Evolutionary conservation across 2,113 vertebrate genomes (phyloP).

Genomic region (Micronisus gabar): DNA sequence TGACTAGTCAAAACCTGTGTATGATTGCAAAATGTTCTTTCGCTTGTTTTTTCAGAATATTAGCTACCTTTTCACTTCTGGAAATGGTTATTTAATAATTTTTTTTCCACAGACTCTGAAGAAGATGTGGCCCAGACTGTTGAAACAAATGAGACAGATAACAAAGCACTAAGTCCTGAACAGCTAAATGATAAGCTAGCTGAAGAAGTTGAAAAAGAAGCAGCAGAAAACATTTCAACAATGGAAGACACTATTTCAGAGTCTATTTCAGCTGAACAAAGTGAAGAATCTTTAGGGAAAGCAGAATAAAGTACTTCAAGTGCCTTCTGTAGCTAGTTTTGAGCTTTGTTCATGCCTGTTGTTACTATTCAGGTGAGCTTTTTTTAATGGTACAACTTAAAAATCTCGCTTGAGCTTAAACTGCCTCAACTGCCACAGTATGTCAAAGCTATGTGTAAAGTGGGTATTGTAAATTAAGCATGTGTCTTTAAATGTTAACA

Average conservation of each 20-base stretch:
- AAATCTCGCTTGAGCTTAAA: constrained; percentile 64
- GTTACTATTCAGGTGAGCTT: constrained; percentile 70
- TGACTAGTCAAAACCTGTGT: not conserved
- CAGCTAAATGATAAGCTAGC: constrained; percentile 25
- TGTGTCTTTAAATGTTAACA: constrained; percentile 41
- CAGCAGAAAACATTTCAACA: constrained; percentile 44
- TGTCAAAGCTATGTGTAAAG: constrained; percentile 39
- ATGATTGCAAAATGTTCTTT: not conserved
- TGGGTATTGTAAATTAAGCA: constrained; percentile 54
- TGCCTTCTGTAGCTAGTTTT: constrained; percentile 75
- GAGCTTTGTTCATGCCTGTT: constrained; percentile 73
- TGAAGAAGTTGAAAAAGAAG: constrained; percentile 55
- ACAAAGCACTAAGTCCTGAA: constrained; percentile 42
- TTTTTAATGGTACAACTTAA: constrained; percentile 32
- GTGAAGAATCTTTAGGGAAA: constrained; percentile 79
- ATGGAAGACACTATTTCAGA: constrained; percentile 17
- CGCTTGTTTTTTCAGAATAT: not conserved
- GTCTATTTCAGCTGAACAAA: constrained; percentile 71
- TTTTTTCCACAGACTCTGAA: constrained; percentile 64
- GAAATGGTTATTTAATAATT: not conserved
- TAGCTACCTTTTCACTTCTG: not conserved
- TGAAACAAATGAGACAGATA: constrained; percentile 41
- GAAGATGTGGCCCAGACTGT: constrained; percentile 11
- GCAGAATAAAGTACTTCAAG: constrained; percentile 80
- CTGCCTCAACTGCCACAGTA: constrained; percentile 58